Evolutionary conservation across 1,140 invertebrate species (phyloP).

Genomic region (Aphidius ervi): DNA sequence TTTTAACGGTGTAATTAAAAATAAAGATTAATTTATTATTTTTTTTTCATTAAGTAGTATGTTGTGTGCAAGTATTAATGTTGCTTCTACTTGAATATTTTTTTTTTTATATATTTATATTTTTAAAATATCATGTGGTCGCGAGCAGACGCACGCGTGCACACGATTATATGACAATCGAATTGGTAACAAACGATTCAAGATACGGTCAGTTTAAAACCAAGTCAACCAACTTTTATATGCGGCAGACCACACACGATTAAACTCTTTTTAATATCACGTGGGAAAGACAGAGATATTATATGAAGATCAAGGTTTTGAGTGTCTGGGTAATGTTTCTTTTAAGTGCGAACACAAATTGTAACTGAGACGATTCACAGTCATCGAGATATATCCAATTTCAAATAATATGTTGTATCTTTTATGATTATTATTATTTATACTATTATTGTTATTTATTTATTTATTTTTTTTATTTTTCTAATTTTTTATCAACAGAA

Average conservation of each 20-base stretch:
- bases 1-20: conserved; percentile 27
- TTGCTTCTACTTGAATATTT: not conserved
- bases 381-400: conserved; percentile 41
- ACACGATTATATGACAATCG: conserved; percentile 35
- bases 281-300: conserved; percentile 13
- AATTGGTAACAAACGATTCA: conserved; percentile 51
- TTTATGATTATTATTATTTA: conserved; percentile 13
- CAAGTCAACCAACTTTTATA: conserved; percentile 5
- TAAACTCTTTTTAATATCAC: conserved; percentile 27
- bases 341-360: conserved; percentile 55
- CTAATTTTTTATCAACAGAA: not conserved
- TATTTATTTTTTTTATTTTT: not conserved
- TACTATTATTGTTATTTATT: not conserved
- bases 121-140: not conserved
- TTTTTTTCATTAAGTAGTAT: not conserved
- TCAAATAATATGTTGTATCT: conserved; percentile 44
- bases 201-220: conserved; percentile 37
- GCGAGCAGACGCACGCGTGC: not conserved
- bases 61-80: not conserved
- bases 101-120: too few species aligned
- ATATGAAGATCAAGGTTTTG: conserved; percentile 19
- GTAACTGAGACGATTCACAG: conserved; percentile 51
- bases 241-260: conserved; percentile 44
- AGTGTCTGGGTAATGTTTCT: conserved; percentile 50
- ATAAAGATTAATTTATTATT: conserved; percentile 12